Percentiles rank a stretch among this genome's conserved stretches.
Conservation (phyloP, 2,888 invertebrate genomes). For the Macrophya alboannulata region DNA sequence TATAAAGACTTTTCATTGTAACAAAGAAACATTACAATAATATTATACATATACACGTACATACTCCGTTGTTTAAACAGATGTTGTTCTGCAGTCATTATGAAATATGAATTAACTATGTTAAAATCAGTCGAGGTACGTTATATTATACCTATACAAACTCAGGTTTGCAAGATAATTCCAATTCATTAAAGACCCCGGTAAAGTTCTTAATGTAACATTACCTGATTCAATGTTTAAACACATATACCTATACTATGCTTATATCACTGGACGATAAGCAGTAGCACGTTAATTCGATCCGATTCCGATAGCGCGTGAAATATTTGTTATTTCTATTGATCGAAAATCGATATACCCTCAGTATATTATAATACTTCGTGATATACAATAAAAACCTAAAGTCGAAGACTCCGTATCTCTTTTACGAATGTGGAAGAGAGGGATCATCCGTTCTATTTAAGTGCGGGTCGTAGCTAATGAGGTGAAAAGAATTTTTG, state of each 20-base stretch:
- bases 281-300: constrained; percentile 9
- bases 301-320: neutral
- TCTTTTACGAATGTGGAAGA: neutral
- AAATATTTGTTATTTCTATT: neutral
- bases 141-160: neutral
- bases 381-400: neutral
- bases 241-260: neutral
- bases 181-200: constrained; percentile 5
- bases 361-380: neutral
- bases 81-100: neutral
- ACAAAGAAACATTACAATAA: neutral
- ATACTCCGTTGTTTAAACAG: neutral
- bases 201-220: neutral
- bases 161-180: neutral
- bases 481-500: neutral
- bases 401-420: neutral
- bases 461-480: neutral
- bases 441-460: neutral
- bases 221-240: constrained; percentile 17
- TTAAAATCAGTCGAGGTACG: neutral
- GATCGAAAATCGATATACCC: constrained; percentile 24
- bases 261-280: constrained; percentile 40
- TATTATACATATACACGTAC: neutral
- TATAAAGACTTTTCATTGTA: neutral
- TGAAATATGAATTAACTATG: neutral